A percentile compares a stretch with the other conserved stretches of the same genome.
Conservation (phyloP, 2,113 vertebrate species). For the Zosterops hypoxanthus region DNA sequence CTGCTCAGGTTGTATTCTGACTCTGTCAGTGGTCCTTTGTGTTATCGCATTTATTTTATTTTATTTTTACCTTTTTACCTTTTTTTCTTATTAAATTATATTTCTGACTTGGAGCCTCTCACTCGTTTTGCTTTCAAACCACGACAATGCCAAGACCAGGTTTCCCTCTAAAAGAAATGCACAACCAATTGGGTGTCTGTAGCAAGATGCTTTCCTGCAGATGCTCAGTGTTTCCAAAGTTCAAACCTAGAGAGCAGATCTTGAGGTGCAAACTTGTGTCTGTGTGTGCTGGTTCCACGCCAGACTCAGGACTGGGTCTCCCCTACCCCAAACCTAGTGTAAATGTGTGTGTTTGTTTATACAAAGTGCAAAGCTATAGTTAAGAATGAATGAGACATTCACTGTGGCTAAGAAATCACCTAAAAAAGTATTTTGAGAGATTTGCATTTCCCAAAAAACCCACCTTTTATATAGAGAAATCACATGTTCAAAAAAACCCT, state of each 20-base stretch:
- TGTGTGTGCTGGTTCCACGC: background rate
- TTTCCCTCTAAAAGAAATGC: background rate
- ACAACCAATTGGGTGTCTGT: background rate
- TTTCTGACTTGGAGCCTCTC: too few species aligned
- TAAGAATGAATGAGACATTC: background rate
- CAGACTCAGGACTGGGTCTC: background rate
- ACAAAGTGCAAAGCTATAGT: background rate
- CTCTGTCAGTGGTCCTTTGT: too few species aligned
- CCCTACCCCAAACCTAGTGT: too few species aligned
- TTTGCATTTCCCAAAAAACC: background rate
- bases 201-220: background rate
- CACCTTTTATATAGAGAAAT: background rate
- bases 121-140: too few species aligned
- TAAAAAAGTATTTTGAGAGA: background rate
- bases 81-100: too few species aligned
- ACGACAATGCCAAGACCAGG: background rate
- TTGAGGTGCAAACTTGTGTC: accelerated
- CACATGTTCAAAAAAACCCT: background rate
- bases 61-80: too few species aligned
- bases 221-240: background rate
- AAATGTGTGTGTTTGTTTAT: background rate
- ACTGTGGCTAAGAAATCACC: background rate
- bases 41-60: too few species aligned
- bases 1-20: too few species aligned
- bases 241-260: background rate